These are phyloP conservation scores for Numenius arquata DNA, from an alignment of 2,113 vertebrate genomes.

Conservation along the genomic window DNA sequence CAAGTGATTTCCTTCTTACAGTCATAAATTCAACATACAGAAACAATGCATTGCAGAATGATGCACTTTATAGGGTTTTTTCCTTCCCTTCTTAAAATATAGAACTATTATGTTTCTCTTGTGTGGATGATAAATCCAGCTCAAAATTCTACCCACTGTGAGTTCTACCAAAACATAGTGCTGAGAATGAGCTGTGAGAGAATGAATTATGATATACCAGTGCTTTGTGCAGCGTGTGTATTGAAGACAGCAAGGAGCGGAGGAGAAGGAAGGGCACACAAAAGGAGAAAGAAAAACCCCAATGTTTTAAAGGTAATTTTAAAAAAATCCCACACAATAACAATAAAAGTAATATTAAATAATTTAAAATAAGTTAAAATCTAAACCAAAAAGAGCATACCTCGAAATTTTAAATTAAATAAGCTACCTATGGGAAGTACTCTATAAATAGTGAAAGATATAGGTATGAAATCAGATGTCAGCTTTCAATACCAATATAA, in stretches of 20 bases:
- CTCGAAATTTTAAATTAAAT: background rate
- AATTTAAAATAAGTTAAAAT: background rate
- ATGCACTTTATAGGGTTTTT: constrained; percentile 49
- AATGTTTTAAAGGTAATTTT: background rate
- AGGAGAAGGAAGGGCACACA: background rate
- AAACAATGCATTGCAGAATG: constrained; percentile 61
- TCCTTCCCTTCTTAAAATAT: constrained; percentile 54
- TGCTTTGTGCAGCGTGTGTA: background rate
- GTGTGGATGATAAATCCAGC: constrained; percentile 68
- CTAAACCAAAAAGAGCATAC: background rate
- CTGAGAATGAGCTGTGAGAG: constrained; percentile 35
- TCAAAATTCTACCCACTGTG: constrained; percentile 59
- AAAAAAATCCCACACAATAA: background rate
- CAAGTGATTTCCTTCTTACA: constrained; percentile 43
- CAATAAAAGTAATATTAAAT: background rate
- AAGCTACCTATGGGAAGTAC: background rate
- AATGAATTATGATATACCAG: constrained; percentile 42
- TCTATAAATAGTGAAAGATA: background rate
- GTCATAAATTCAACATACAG: constrained; percentile 63
- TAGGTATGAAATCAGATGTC: background rate
- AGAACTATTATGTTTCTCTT: constrained; percentile 65
- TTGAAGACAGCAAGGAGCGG: background rate
- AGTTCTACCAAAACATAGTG: constrained; percentile 52
- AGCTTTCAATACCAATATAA: background rate
- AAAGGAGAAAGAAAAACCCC: background rate